phyloP scores from a whole-genome alignment of 2,797 vertebrate species.

The Liasis olivaceus region DNA sequence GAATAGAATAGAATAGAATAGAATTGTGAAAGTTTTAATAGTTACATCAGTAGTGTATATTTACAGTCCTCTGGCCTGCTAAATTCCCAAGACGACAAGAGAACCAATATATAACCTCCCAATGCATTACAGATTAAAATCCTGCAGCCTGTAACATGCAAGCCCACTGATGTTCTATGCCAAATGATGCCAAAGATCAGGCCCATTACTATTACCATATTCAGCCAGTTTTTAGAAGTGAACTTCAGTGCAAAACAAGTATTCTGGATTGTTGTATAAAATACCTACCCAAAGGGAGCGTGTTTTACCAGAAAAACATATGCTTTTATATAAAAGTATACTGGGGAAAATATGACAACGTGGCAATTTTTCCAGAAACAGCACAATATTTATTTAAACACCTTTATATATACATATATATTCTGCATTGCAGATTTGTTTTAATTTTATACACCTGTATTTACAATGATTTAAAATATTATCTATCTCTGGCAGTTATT shows the following conservation, averaged over 20 bases:
- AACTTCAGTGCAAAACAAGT: conserved; percentile 13
- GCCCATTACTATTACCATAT: background rate
- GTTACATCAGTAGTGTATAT: background rate
- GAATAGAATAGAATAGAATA: background rate
- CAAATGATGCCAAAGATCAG: background rate
- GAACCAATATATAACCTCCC: background rate
- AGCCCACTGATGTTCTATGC: background rate
- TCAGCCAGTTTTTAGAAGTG: background rate
- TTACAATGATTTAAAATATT: conserved; percentile 98
- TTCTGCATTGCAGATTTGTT: conserved; percentile 83
- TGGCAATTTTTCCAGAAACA: conserved; percentile 73
- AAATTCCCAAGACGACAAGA: background rate
- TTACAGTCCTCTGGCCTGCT: background rate
- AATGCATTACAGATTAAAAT: background rate
- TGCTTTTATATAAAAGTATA: conserved; percentile 6
- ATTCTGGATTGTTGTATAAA: conserved; percentile 28
- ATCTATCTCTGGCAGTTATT: conserved; percentile 82
- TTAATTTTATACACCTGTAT: conserved; percentile 92
- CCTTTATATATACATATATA: conserved; percentile 83
- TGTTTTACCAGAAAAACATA: conserved; percentile 39
- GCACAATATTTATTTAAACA: conserved; percentile 97
- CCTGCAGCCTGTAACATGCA: background rate
- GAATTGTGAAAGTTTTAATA: background rate
- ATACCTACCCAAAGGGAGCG: conserved; percentile 13
- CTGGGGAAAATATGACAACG: background rate